Evolutionary conservation across 2,113 vertebrate species (phyloP).

Genomic region (Dunckerocampus dactyliophorus): DNA sequence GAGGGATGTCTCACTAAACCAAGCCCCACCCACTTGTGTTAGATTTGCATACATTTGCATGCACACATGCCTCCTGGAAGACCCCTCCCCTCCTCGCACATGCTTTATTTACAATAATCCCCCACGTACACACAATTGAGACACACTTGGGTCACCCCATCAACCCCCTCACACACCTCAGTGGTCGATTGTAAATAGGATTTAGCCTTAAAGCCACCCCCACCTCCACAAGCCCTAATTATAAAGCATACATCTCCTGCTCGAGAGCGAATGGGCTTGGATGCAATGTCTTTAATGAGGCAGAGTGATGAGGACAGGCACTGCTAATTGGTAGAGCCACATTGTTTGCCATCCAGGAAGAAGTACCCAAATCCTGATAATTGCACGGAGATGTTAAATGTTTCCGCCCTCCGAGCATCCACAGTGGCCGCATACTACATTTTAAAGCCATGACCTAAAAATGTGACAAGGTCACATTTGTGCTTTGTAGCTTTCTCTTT

Average conservation of each 20-base stretch:
- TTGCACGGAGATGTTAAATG: conserved; percentile 16
- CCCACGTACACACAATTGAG: conserved; percentile 8
- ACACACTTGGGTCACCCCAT: conserved; percentile 3
- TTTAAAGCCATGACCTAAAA: conserved; percentile 54
- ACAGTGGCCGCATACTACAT: conserved; percentile 16
- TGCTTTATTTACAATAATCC: conserved; percentile 32
- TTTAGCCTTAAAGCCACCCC: conserved; percentile 45
- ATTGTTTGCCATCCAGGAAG: background rate
- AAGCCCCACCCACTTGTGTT: conserved; percentile 10
- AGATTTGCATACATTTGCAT: conserved; percentile 23
- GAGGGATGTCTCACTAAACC: background rate
- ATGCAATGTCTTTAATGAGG: conserved; percentile 55
- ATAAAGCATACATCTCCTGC: conserved; percentile 40
- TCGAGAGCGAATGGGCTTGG: conserved; percentile 44
- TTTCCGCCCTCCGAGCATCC: conserved; percentile 23
- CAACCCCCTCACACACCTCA: background rate
- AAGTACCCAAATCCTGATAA: background rate
- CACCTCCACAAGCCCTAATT: conserved; percentile 43
- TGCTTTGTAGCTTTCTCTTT: conserved; percentile 13
- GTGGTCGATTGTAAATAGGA: conserved; percentile 30
- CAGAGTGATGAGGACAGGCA: conserved; percentile 14
- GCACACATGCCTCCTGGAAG: conserved; percentile 34
- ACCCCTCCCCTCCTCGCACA: conserved; percentile 27
- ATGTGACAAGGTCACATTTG: conserved; percentile 31
- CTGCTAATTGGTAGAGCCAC: too few relatives aligned